phyloP scores from a whole-genome alignment of 64 coral and sea anemone genomes.

The Montipora efflorescens region DNA sequence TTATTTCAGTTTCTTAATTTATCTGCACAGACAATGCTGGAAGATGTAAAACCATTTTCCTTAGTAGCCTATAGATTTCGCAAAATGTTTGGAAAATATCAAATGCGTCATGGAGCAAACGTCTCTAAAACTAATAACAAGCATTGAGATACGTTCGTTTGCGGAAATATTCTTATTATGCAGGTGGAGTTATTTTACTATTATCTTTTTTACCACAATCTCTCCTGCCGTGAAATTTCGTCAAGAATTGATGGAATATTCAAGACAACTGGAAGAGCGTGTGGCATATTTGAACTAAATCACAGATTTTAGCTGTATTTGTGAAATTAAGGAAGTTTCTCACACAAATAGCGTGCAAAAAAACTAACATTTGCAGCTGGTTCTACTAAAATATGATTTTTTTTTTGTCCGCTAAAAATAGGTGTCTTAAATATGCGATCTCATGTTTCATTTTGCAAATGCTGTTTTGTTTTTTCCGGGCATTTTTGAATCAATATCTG shows the following conservation, averaged over 20 bases:
- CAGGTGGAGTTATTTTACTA: slow-evolving; percentile 2
- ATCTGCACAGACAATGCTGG: too few species aligned
- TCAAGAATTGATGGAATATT: slow-evolving; percentile 32
- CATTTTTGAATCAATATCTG: slow-evolving; percentile 3
- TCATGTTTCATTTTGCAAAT: background rate
- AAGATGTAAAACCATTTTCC: background rate
- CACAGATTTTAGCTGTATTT: background rate
- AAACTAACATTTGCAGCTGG: background rate
- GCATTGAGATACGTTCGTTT: background rate
- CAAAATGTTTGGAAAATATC: background rate
- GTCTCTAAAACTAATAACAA: slow-evolving; percentile 36
- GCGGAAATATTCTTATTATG: slow-evolving; percentile 8
- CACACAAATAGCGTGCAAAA: background rate
- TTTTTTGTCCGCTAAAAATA: slow-evolving; percentile 3
- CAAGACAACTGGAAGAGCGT: background rate
- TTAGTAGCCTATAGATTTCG: background rate
- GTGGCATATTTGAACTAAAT: slow-evolving; percentile 34
- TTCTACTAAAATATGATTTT: background rate
- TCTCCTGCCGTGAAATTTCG: slow-evolving; percentile 34
- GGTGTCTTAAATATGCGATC: background rate
- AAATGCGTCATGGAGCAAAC: background rate
- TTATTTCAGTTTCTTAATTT: background rate
- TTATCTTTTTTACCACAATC: slow-evolving; percentile 32
- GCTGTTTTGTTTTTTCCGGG: slow-evolving; percentile 14
- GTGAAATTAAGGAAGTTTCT: background rate